Evolutionary conservation across 2,888 invertebrate genomes (phyloP), one percentile per base, ranked within the genome.

Genomic region (Dicranocentrus wangi): DNA sequence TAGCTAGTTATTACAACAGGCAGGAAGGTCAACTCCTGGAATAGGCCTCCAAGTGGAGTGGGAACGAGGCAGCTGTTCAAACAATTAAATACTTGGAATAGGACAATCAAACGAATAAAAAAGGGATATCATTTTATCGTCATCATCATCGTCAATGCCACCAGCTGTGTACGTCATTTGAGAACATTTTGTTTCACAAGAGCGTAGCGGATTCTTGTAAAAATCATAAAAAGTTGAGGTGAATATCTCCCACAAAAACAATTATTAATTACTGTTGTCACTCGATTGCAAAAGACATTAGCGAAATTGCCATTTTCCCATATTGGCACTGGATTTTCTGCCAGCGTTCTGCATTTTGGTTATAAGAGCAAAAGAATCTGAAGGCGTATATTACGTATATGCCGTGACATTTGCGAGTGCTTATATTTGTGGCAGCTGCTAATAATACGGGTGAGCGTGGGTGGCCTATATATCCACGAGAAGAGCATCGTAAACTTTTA

Each of bases 11-110:
- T n/a, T n/a, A n/a, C n/a, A n/a, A n/a, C n/a, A n/a, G 32, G 19
- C 19, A 5, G 15, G 3, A 47, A 51, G 8, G 19, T 17, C n/a
- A 51, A 51, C 19, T 51, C 51, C 2, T 51, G 51, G 43, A 51
- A 51, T 17, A 3, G 3, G 17, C 3, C 1, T 51, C 17, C 53
- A n/a, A n/a, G 5, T 32, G 32, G n/a, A n/a, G n/a, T n/a, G n/a
- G n/a, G n/a, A 32, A 32, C 3, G 32, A 32, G 32, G 32, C 61
- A 61, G 32, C 39, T 61, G 61, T 61, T 32, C 61, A 13, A n/a
- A n/a, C 39, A 61, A 61, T 61, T 61, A 61, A 32, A 61, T n/a
- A 15, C 10, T 47, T 47, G 58, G 1, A 13, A 15, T 27, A 21
- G 10, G n/a, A 27, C 25, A 27, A 15, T 27, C 23, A 23, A 58